Conservation (phyloP, 2,888 invertebrate species). For the Rugalucina vietnamica region DNA sequence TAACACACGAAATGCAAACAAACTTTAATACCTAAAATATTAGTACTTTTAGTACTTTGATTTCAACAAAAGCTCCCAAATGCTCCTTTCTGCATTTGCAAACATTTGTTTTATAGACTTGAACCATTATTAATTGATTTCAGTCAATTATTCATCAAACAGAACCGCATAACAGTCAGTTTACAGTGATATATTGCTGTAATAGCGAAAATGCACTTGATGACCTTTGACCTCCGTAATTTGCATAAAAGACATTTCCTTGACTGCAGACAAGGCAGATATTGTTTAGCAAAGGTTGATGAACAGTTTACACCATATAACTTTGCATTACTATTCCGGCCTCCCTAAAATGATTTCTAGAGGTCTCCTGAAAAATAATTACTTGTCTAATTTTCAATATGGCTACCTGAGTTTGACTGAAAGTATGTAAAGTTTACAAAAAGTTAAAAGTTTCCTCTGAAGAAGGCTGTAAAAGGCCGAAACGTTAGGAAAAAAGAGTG, state of each 20-base stretch:
- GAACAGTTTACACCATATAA: not conserved
- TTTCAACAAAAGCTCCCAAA: not conserved
- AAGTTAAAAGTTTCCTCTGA: too few relatives aligned
- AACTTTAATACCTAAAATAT: not conserved
- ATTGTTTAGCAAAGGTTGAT: not conserved
- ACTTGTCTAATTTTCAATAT: too few relatives aligned
- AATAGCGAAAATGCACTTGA: not conserved
- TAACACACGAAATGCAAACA: not conserved
- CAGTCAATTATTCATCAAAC: not conserved
- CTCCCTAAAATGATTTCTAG: too few relatives aligned
- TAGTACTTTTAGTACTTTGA: not conserved
- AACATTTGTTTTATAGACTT: not conserved
- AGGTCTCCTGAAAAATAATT: too few relatives aligned
- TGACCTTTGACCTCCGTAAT: not conserved
- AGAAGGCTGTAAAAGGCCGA: too few relatives aligned
- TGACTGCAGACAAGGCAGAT: not conserved
- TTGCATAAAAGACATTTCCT: too few relatives aligned
- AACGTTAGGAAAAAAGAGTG: too few relatives aligned
- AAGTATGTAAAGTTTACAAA: too few relatives aligned
- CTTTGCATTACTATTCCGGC: too few relatives aligned
- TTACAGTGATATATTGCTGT: not conserved
- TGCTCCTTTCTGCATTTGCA: not conserved
- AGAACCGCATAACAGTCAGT: not conserved
- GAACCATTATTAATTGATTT: not conserved
- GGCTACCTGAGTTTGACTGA: too few relatives aligned